These are phyloP conservation scores for Apotomis capreana DNA, from an alignment of 2,888 invertebrate genomes.

Conservation along the genomic window DNA sequence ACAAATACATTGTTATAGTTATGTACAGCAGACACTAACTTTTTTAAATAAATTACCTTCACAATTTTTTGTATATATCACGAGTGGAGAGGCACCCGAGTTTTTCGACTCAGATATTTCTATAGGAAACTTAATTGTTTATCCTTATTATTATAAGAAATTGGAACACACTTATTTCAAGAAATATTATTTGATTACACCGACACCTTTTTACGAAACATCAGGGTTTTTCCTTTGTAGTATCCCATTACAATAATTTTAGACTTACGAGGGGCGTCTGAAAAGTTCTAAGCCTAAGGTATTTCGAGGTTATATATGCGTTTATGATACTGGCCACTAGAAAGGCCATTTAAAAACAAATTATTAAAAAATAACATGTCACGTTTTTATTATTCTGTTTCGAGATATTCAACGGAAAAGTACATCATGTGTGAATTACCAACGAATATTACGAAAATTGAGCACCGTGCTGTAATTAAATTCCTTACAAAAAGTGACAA, in stretches of 20 bases:
- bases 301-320: no score
- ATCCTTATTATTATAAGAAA: not conserved
- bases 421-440: no score
- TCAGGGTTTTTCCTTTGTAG: conserved; percentile 7
- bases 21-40: conserved; percentile 7
- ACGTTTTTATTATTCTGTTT: no score
- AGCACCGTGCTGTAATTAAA: no score
- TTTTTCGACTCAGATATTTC: conserved; percentile 1
- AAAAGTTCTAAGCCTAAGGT: no score
- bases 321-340: no score
- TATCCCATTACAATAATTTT: not conserved
- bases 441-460: no score
- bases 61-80: conserved; percentile 34
- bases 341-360: no score
- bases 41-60: not conserved
- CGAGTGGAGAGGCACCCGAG: conserved; percentile 17
- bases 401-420: no score
- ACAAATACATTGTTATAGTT: not conserved
- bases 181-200: not conserved
- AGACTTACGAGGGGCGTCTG: no score
- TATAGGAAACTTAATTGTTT: not conserved
- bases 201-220: not conserved
- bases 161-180: conserved; percentile 2
- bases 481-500: no score
- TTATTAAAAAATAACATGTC: no score